Conservation (phyloP, 2,113 vertebrate genomes). For the Urocolius indicus region DNA sequence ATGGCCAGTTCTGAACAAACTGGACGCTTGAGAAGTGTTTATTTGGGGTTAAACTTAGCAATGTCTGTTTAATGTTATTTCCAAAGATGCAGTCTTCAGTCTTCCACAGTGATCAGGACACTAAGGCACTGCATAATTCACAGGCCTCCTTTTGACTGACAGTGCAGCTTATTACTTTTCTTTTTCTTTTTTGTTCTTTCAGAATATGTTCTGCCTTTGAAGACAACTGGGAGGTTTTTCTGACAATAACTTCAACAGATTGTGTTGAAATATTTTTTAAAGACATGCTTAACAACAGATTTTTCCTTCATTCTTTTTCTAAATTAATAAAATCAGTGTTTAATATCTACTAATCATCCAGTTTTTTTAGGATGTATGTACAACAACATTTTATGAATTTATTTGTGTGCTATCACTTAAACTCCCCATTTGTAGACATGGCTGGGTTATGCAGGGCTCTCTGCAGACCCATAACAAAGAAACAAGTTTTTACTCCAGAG, state of each 20-base stretch:
- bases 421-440: not conserved
- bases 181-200: not conserved
- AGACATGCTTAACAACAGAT: conserved; percentile 7
- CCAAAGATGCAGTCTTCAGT: not conserved
- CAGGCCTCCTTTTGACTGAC: not conserved
- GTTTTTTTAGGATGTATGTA: not conserved
- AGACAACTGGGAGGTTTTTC: not conserved
- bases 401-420: not conserved
- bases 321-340: not conserved
- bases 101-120: not conserved
- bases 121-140: not conserved
- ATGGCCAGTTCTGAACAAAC: not conserved
- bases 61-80: not conserved
- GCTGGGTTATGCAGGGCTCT: not conserved
- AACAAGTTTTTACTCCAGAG: conserved; percentile 14
- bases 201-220: not conserved
- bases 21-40: not conserved
- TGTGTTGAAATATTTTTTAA: not conserved
- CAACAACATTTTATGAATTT: not conserved
- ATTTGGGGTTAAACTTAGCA: not conserved
- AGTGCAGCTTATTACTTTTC: not conserved
- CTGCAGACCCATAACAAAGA: conserved; percentile 21
- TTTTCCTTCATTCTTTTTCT: conserved; percentile 4
- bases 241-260: not conserved
- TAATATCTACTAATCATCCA: not conserved